Percentiles rank a stretch among this genome's conserved stretches.
These are phyloP conservation scores for Heliconius aoede DNA, from an alignment of 2,888 invertebrate species.

Conservation along the genomic window DNA sequence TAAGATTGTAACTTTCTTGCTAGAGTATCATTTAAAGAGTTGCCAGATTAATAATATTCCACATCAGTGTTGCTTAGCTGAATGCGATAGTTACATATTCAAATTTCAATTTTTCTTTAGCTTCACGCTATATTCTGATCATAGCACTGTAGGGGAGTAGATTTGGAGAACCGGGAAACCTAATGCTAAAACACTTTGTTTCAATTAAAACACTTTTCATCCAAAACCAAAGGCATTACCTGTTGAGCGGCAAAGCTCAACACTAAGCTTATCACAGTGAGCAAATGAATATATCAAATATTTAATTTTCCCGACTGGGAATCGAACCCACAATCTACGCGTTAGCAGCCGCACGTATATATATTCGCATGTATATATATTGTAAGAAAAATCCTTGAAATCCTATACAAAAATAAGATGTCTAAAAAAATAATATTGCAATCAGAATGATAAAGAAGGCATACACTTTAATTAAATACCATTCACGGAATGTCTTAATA, in stretches of 20 bases:
- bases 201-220: too few relatives aligned
- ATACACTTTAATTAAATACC: background rate
- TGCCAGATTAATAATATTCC: background rate
- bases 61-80: background rate
- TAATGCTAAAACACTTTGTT: too few relatives aligned
- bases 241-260: background rate
- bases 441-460: background rate
- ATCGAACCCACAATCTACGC: background rate
- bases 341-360: background rate
- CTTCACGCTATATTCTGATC: background rate
- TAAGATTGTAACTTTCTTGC: slow-evolving; percentile 10
- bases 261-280: background rate
- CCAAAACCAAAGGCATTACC: background rate
- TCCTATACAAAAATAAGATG: background rate
- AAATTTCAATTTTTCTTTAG: background rate
- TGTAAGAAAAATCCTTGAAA: too few relatives aligned
- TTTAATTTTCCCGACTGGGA: background rate
- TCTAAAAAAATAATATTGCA: background rate
- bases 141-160: too few relatives aligned
- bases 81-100: background rate
- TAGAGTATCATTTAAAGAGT: background rate
- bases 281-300: background rate
- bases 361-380: too few relatives aligned
- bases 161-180: too few relatives aligned
- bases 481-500: background rate